phyloP scores from a whole-genome alignment of 2,797 vertebrate genomes.

The Selene dorsalis region DNA sequence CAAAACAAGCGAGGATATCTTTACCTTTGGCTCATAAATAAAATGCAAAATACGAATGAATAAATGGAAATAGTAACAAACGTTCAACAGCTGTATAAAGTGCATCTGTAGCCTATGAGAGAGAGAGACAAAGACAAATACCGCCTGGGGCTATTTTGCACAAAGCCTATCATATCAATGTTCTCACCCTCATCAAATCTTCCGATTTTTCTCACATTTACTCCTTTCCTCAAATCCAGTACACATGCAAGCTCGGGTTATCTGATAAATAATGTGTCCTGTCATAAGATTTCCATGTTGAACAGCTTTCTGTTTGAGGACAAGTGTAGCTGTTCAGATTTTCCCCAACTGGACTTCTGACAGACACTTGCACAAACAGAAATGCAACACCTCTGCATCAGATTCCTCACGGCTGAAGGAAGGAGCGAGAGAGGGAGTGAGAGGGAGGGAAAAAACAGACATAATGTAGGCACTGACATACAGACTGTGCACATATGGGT shows the following conservation, averaged over 20 bases:
- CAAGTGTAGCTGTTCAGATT: conserved; percentile 58
- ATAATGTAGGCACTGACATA: not conserved
- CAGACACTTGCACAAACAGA: conserved; percentile 73
- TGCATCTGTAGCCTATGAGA: conserved; percentile 3
- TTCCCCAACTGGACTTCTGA: conserved; percentile 74
- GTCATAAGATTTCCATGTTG: conserved; percentile 27
- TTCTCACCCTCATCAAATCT: conserved; percentile 34
- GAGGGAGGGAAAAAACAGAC: conserved; percentile 28
- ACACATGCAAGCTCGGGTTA: not conserved
- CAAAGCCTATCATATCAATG: conserved; percentile 22
- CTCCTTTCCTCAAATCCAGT: conserved; percentile 17
- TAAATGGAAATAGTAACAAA: conserved; percentile 1
- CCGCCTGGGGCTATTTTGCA: conserved; percentile 21
- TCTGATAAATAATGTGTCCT: conserved; percentile 41
- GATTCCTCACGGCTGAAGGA: conserved; percentile 81
- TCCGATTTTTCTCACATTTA: not conserved
- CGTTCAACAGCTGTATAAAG: conserved; percentile 20
- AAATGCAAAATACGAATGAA: conserved; percentile 12
- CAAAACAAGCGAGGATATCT: conserved; percentile 12
- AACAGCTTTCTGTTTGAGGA: conserved; percentile 54
- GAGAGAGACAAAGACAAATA: conserved; percentile 27
- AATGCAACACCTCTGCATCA: conserved; percentile 84
- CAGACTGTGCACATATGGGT: not conserved
- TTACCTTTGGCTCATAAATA: conserved; percentile 23
- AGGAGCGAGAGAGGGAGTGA: conserved; percentile 36